Evolutionary conservation across 1,140 invertebrate genomes (phyloP).

Genomic region (Conus betulinus): DNA sequence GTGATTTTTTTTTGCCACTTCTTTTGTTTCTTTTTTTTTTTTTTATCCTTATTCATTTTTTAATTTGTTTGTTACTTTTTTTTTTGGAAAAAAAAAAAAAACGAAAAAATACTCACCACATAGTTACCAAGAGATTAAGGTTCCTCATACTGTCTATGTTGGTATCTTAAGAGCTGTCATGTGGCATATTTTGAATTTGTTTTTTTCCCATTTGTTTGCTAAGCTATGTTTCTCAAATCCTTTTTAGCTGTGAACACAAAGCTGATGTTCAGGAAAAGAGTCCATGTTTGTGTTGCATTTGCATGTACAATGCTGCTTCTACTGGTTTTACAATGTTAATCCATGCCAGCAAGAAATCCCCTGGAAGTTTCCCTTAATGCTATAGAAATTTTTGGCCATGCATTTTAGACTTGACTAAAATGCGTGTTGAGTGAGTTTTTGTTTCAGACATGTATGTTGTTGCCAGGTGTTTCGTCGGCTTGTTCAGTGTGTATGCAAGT

Average conservation of each 20-base stretch:
- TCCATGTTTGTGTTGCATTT: background rate
- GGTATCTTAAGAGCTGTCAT: background rate
- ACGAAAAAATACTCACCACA: background rate
- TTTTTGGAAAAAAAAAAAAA: background rate
- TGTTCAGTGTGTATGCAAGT: too few relatives aligned
- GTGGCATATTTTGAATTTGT: background rate
- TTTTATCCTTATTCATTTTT: background rate
- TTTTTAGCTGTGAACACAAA: too few relatives aligned
- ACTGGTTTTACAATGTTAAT: background rate
- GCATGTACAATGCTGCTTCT: background rate
- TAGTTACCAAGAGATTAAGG: background rate
- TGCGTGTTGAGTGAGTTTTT: too few relatives aligned
- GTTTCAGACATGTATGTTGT: too few relatives aligned
- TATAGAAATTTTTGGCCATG: background rate
- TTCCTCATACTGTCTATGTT: background rate
- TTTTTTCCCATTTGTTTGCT: background rate
- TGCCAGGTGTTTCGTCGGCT: too few relatives aligned
- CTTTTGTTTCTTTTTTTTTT: background rate
- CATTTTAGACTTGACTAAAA: too few relatives aligned
- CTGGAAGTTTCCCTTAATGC: background rate
- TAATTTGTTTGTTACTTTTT: background rate
- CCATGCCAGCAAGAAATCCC: background rate
- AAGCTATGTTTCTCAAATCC: too few relatives aligned
- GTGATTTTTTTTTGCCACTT: background rate
- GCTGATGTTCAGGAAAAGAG: too few relatives aligned